Conservation (phyloP, 2,888 invertebrate genomes). For the Odontothrips loti region DNA sequence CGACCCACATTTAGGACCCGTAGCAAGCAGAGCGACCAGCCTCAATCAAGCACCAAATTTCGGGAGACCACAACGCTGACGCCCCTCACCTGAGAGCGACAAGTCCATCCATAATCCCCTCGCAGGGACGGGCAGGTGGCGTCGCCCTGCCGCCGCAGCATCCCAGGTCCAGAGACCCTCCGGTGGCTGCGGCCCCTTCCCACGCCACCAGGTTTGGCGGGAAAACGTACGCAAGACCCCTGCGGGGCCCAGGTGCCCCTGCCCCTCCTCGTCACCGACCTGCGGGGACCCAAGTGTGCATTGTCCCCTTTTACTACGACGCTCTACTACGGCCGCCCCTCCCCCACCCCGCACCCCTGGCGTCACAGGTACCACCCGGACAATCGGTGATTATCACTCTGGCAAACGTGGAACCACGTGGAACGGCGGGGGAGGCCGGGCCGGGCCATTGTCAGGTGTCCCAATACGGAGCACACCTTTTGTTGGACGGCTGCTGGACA, state of each 20-base stretch:
- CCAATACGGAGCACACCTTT: not conserved
- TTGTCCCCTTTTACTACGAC: slow-evolving; percentile 22
- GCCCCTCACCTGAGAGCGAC: too few relatives aligned
- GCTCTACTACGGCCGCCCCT: slow-evolving; percentile 1
- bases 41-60: too few relatives aligned
- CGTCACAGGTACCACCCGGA: not conserved
- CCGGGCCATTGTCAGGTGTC: not conserved
- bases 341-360: not conserved
- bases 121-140: not conserved
- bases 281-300: slow-evolving; percentile 12
- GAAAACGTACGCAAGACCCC: not conserved
- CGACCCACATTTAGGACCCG: not conserved
- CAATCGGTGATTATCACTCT: slow-evolving; percentile 7
- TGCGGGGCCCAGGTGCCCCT: not conserved
- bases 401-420: not conserved
- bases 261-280: not conserved
- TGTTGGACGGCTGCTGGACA: not conserved
- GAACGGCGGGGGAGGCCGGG: not conserved
- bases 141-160: not conserved
- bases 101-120: not conserved
- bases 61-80: too few relatives aligned
- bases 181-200: not conserved
- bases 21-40: too few relatives aligned
- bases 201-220: not conserved
- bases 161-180: not conserved